Evolutionary conservation across 2,113 vertebrate species (phyloP).

Genomic region (Orthonyx spaldingii): DNA sequence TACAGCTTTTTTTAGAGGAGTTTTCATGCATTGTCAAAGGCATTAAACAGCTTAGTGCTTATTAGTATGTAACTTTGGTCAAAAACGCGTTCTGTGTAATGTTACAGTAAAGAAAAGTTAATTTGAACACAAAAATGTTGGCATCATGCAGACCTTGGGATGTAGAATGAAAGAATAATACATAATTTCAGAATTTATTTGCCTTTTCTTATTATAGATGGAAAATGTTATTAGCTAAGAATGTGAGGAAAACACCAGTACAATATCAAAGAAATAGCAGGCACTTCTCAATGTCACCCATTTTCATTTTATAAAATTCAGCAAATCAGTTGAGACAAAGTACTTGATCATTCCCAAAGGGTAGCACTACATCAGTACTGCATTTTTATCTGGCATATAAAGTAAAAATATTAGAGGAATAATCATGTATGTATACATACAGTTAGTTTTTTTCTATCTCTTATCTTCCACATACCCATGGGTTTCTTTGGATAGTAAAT

Average conservation of each 20-base stretch:
- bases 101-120: background rate
- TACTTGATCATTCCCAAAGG: background rate
- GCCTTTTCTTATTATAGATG: background rate
- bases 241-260: background rate
- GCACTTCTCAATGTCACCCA: background rate
- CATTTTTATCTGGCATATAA: background rate
- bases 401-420: background rate
- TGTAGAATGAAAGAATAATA: background rate
- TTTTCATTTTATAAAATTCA: background rate
- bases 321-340: background rate
- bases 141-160: background rate
- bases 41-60: background rate
- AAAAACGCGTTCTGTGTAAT: background rate
- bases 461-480: accelerated
- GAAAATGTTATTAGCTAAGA: background rate
- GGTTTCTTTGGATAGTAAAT: background rate
- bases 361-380: background rate
- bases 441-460: background rate
- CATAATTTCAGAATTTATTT: background rate
- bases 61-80: background rate
- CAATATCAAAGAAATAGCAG: background rate
- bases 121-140: background rate
- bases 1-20: background rate
- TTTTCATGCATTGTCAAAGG: background rate
- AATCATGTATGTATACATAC: background rate